A percentile compares a stretch with the other conserved stretches of the same genome.
phyloP scores from a whole-genome alignment of 1,140 invertebrate species.

The Eubasilissa regina region DNA sequence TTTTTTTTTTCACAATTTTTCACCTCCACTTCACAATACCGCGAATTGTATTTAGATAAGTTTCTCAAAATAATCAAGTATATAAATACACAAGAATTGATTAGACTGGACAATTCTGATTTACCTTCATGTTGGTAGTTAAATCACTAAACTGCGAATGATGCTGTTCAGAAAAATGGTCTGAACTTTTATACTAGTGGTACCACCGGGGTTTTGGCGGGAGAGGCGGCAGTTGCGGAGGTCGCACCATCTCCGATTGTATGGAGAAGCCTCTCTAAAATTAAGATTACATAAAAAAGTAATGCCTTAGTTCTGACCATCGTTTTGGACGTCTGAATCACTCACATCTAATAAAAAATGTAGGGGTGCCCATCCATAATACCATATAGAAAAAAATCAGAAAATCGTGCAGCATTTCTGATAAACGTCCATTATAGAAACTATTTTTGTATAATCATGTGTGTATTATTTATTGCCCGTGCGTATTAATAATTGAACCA shows the following conservation, averaged over 20 bases:
- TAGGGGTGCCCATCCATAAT: slow-evolving; percentile 29
- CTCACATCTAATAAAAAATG: slow-evolving; percentile 36
- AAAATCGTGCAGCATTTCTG: background rate
- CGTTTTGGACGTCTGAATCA: slow-evolving; percentile 8
- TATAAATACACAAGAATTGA: background rate
- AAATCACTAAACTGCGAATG: slow-evolving; percentile 55
- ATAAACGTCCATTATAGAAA: background rate
- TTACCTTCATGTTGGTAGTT: slow-evolving; percentile 58
- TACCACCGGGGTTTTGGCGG: slow-evolving; percentile 31
- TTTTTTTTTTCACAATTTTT: too few species aligned
- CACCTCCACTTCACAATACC: background rate
- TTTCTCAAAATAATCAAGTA: too few species aligned
- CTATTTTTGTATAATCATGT: too few species aligned
- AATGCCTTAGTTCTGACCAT: slow-evolving; percentile 41
- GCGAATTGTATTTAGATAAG: background rate
- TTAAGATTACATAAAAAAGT: slow-evolving; percentile 48
- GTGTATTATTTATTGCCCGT: background rate
- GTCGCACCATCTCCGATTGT: slow-evolving; percentile 42
- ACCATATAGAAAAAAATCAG: background rate
- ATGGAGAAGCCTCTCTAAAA: slow-evolving; percentile 52
- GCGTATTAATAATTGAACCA: too few species aligned
- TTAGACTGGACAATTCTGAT: background rate
- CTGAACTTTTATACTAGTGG: slow-evolving; percentile 55
- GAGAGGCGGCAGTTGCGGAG: slow-evolving; percentile 11
- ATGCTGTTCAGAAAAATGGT: slow-evolving; percentile 46